Conservation (phyloP, 2,888 invertebrate species). For the Cerceris rybyensis region DNA sequence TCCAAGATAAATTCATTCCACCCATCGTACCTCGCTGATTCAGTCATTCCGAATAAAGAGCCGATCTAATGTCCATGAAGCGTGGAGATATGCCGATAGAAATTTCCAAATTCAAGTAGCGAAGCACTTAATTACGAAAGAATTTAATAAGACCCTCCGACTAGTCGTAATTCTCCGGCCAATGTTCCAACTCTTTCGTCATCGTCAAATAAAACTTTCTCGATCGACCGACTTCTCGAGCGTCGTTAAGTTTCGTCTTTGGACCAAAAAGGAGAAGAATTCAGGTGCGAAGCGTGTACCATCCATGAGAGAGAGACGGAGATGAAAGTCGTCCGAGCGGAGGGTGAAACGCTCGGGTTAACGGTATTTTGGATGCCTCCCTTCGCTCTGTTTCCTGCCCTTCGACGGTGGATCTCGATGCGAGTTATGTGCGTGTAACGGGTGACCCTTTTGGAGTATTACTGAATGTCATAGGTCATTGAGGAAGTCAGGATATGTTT, state of each 20-base stretch:
- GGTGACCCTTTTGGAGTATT: too few relatives aligned
- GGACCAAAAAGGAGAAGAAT: constrained; percentile 25
- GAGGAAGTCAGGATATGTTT: too few relatives aligned
- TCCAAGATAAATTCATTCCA: too few relatives aligned
- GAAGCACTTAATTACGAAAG: too few relatives aligned
- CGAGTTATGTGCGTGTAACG: background rate
- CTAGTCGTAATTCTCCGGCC: too few relatives aligned
- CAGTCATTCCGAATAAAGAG: too few relatives aligned
- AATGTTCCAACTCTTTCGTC: constrained; percentile 9
- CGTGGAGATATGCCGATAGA: too few relatives aligned
- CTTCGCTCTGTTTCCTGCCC: constrained; percentile 23
- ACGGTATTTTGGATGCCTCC: constrained; percentile 41
- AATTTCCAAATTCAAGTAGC: too few relatives aligned
- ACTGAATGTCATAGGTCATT: too few relatives aligned
- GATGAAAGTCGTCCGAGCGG: background rate
- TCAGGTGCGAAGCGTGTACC: background rate
- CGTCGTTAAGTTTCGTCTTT: background rate
- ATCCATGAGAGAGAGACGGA: background rate
- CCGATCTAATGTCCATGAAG: too few relatives aligned
- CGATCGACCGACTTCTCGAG: constrained; percentile 30
- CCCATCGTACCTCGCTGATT: too few relatives aligned
- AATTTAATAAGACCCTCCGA: too few relatives aligned
- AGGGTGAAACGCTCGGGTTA: constrained; percentile 26
- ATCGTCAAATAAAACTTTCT: constrained; percentile 31
- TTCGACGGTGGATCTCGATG: constrained; percentile 21